Base-by-base conservation (phyloP, 2,113 vertebrate species). In the Tor tambroides region DNA sequence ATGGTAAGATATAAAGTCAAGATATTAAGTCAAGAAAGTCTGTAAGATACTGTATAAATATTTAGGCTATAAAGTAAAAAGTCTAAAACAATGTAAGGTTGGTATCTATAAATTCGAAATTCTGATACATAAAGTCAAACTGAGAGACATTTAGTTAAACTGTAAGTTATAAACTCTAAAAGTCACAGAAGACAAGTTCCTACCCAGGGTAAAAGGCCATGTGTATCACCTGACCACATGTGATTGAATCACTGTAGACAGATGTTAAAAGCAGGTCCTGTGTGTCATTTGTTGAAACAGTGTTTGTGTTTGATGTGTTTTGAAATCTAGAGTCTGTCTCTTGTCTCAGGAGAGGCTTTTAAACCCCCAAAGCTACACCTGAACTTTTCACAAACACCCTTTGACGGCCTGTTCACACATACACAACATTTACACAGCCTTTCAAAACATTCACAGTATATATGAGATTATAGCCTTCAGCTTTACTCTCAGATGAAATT, bases 361-460 rank as follows among this genome's bases (percentile, higher is more conserved):
- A 63, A 80, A 61, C 12, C 32, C 78, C 54, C 23, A 41, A 80
- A 76, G 74, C 74, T 49, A 80, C 78, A 80, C n/a, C 54, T 80
- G 54, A 61, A 61, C 54, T 80, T 80, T 61, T 41, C 32, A 61
- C 11, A 63, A 54, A 43, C 46, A 84, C 67, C 26, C 43, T 76
- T 46, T 76, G 74, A 76, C 3, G n/a, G 74, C 74, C 74, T 28
- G 74, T 76, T 49, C 41, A 26, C 74, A 76, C 74, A 26, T 41
- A 76, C 69, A 41, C 74, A 72, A 72, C 17, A 9, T 49, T 76
- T 76, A 49, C 41, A 49, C n/a, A 14, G 74, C 12, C 12, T 49
- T 46, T 14, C 41, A 46, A 76, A 76, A 46, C 12, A 14, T 76
- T 76, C 74, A 46, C 72, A 46, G 72, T 46, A 26, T 26, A 41